These are phyloP conservation scores for Troilus luridus DNA, from an alignment of 2,888 invertebrate genomes.

Conservation along the genomic window DNA sequence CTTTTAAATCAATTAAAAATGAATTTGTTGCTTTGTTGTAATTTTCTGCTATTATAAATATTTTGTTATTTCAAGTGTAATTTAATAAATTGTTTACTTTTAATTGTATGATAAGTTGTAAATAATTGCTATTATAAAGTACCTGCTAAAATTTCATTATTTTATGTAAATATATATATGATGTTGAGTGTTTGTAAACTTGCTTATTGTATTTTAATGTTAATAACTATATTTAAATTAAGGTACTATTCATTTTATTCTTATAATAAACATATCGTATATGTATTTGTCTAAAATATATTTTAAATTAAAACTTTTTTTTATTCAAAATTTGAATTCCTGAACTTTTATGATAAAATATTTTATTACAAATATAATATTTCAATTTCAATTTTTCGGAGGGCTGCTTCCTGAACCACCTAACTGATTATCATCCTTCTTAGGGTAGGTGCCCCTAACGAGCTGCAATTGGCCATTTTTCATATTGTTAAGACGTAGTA, in stretches of 20 bases:
- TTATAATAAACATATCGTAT: background rate
- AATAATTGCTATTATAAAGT: slow-evolving; percentile 39
- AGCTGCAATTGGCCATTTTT: no score
- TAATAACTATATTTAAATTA: slow-evolving; percentile 3
- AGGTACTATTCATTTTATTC: background rate
- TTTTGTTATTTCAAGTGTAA: background rate
- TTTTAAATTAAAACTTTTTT: background rate
- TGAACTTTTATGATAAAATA: no score
- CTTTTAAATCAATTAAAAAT: background rate
- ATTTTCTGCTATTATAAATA: background rate
- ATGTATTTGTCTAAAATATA: slow-evolving; percentile 11
- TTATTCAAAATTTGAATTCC: background rate
- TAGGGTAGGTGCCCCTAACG: no score
- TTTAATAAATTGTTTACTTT: background rate
- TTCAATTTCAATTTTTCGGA: no score
- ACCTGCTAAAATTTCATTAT: slow-evolving; percentile 36
- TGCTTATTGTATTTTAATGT: slow-evolving; percentile 24
- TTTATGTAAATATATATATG: slow-evolving; percentile 12
- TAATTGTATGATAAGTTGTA: slow-evolving; percentile 7
- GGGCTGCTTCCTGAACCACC: no score
- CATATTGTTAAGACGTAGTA: no score
- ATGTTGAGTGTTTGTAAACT: background rate
- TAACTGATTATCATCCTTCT: no score
- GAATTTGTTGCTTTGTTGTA: background rate
- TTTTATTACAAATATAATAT: no score